phyloP scores from a whole-genome alignment of 2,888 invertebrate genomes.

The Polymixis lichenea region DNA sequence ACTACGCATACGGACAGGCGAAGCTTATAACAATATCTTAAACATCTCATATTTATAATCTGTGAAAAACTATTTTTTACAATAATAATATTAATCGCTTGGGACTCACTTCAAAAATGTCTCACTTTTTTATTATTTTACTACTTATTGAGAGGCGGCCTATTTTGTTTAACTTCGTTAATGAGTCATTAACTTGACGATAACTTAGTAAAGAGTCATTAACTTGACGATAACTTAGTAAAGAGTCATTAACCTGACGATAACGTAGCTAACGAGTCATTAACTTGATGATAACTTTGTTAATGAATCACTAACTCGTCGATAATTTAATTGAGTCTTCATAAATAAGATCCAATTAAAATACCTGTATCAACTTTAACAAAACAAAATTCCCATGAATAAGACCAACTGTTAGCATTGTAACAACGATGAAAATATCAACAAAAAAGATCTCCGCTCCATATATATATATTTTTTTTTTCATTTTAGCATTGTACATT shows the following conservation, averaged over 20 bases:
- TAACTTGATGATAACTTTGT: not conserved
- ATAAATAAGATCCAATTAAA: not conserved
- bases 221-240: not conserved
- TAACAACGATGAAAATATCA: not conserved
- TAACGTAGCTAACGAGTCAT: not conserved
- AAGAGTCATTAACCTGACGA: not conserved
- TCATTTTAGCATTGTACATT: not conserved
- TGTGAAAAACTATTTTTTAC: constrained; percentile 64
- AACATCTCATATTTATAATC: constrained; percentile 49
- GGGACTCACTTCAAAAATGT: constrained; percentile 32
- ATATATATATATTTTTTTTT: not conserved
- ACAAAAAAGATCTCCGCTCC: not conserved
- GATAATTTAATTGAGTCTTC: too few species aligned
- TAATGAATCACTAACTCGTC: not conserved
- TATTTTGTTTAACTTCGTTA: constrained; percentile 8
- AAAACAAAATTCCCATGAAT: not conserved
- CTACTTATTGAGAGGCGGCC: constrained; percentile 30
- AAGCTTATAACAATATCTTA: constrained; percentile 62
- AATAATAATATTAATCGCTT: constrained; percentile 41
- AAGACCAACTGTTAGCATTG: not conserved
- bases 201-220: not conserved
- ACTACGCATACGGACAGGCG: constrained; percentile 65
- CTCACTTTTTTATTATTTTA: constrained; percentile 48
- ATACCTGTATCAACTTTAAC: not conserved
- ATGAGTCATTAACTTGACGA: not conserved